Conservation (phyloP, 2,113 vertebrate genomes). For the Trochalopteron elliotii region DNA sequence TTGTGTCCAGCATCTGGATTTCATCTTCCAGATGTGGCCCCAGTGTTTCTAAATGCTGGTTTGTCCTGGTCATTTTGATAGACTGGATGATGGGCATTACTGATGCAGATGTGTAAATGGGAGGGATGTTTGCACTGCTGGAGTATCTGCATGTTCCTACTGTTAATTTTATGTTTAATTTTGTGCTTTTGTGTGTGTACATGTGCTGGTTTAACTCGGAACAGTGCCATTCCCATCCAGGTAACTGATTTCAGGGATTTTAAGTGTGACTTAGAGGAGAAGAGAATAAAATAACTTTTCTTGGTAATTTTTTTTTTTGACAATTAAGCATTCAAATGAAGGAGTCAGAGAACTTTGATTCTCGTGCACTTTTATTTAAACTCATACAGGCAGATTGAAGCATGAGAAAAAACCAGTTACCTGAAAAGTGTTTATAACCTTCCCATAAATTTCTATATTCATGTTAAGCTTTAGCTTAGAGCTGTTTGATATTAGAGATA, state of each 20-base stretch:
- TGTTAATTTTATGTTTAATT: not conserved
- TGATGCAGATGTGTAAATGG: not conserved
- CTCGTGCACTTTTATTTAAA: not conserved
- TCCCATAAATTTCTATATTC: not conserved
- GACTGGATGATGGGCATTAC: not conserved
- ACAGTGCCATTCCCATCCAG: not conserved
- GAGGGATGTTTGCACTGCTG: not conserved
- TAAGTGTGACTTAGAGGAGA: not conserved
- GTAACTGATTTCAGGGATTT: not conserved
- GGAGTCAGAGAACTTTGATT: not conserved
- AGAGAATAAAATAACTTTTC: not conserved
- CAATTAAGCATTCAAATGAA: not conserved
- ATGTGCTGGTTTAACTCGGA: not conserved
- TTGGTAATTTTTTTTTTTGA: not conserved
- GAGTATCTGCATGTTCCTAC: not conserved
- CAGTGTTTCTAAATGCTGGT: not conserved
- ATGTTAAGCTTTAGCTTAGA: not conserved
- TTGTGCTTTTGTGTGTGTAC: accelerated
- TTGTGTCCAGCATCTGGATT: not conserved
- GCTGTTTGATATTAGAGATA: not conserved
- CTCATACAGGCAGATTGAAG: not conserved
- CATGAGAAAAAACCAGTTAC: not conserved
- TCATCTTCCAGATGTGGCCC: not conserved
- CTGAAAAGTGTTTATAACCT: not conserved
- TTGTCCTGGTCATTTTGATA: not conserved